Evolutionary conservation across 2,888 invertebrate species (phyloP), one percentile per base, ranked within the genome.

Genomic region (Mayetiola destructor): DNA sequence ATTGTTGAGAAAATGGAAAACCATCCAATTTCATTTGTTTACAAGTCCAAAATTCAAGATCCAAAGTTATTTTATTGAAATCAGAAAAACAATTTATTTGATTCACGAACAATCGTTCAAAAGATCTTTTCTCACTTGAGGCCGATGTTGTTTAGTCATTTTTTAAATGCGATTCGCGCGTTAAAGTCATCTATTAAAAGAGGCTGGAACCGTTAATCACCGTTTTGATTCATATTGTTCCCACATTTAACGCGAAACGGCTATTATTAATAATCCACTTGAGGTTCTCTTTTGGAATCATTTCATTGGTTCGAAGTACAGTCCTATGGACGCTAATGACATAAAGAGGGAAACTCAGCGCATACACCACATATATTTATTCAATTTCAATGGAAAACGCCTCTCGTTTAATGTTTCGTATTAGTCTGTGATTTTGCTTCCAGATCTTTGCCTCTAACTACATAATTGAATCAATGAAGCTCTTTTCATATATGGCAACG

Each of bases 331-430:
- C 21, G 23, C 42, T 23, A 14, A 12, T 36, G 14, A 42, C 23
- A 23, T 27, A 27, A 27, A 48, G 27, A 4, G 6, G 21, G n/a
- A n/a, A n/a, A n/a, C n/a, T n/a, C n/a, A n/a, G n/a, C n/a, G n/a
- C n/a, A n/a, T n/a, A n/a, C n/a, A n/a, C n/a, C 4, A 48, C 9
- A 21, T 48, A n/a, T 27, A n/a, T 48, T 48, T 27, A 48, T 48
- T 48, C 27, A 48, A 36, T n/a, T 48, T 48, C 16, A n/a, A 27
- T 48, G 27, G 48, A 48, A 14, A 48, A 48, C 48, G 27, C 48
- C 48, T 48, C 27, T 27, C 27, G n/a, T n/a, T n/a, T n/a, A n/a
- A n/a, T n/a, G n/a, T n/a, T n/a, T n/a, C n/a, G n/a, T n/a, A n/a
- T n/a, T n/a, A n/a, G n/a, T n/a, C n/a, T n/a, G n/a, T n/a, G n/a